These are phyloP conservation scores for Catostomus latipinnis DNA, from an alignment of 2,797 vertebrate genomes.

Conservation along the genomic window DNA sequence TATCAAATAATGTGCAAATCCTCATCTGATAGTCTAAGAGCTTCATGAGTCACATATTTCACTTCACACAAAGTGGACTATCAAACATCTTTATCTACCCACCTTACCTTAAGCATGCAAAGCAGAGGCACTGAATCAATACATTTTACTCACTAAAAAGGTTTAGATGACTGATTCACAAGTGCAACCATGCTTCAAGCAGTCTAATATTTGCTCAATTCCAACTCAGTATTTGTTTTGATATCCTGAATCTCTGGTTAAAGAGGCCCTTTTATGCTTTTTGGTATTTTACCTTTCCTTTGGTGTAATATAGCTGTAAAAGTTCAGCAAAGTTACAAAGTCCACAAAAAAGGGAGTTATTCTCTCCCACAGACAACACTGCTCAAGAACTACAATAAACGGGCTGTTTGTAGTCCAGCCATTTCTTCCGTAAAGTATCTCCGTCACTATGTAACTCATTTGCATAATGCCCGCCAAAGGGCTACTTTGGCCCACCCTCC, in stretches of 20 bases:
- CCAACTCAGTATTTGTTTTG: slow-evolving; percentile 15
- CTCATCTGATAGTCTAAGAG: slow-evolving; percentile 13
- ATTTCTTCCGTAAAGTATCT: too few species aligned
- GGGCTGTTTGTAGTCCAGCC: too few species aligned
- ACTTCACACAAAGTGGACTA: neutral
- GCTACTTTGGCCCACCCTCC: too few species aligned
- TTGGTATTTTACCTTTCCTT: too few species aligned
- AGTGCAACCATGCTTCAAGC: neutral
- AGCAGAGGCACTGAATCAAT: neutral
- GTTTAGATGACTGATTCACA: neutral
- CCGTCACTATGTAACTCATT: too few species aligned
- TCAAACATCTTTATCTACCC: slow-evolving; percentile 7
- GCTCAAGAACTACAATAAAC: too few species aligned
- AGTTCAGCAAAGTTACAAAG: too few species aligned
- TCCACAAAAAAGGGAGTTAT: too few species aligned
- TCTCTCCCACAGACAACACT: too few species aligned
- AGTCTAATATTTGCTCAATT: slow-evolving; percentile 23
- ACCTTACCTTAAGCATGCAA: slow-evolving; percentile 6
- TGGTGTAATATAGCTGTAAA: too few species aligned
- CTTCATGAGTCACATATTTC: neutral
- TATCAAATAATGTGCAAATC: slow-evolving; percentile 31
- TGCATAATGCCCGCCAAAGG: too few species aligned
- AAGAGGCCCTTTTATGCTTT: too few species aligned
- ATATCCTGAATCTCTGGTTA: neutral
- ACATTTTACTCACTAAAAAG: neutral